These are phyloP conservation scores for Cryptotermes secundus DNA, from an alignment of 1,140 invertebrate genomes.

Conservation along the genomic window DNA sequence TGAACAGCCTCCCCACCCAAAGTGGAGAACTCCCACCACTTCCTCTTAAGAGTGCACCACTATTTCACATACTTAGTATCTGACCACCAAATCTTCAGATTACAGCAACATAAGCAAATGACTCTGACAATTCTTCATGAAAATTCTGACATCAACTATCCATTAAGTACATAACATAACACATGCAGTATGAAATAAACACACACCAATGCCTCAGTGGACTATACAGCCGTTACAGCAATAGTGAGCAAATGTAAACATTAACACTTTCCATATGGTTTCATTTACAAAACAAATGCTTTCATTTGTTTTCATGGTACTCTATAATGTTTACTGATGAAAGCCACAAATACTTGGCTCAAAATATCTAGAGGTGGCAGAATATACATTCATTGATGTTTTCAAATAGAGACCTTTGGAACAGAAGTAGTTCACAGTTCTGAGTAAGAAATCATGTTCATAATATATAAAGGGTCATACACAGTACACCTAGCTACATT, in stretches of 20 bases:
- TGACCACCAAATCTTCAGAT: neutral
- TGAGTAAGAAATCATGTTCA: too few relatives aligned
- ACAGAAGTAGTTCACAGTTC: too few relatives aligned
- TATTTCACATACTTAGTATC: neutral
- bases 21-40: too few relatives aligned
- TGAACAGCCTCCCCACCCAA: too few relatives aligned
- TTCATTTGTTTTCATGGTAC: neutral
- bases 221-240: neutral
- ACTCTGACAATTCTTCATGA: neutral
- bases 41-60: too few relatives aligned
- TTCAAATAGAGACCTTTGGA: too few relatives aligned
- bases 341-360: neutral
- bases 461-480: too few relatives aligned
- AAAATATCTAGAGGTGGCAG: neutral
- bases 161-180: neutral
- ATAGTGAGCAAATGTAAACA: neutral
- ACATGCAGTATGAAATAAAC: neutral
- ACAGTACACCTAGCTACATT: too few relatives aligned
- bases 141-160: neutral
- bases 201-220: neutral
- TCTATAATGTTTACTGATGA: neutral
- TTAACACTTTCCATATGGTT: neutral
- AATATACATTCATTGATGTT: neutral
- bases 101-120: neutral
- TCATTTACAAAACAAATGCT: neutral